These are phyloP conservation scores for Tribolium freemani DNA, from an alignment of 2,888 invertebrate genomes.

Conservation along the genomic window DNA sequence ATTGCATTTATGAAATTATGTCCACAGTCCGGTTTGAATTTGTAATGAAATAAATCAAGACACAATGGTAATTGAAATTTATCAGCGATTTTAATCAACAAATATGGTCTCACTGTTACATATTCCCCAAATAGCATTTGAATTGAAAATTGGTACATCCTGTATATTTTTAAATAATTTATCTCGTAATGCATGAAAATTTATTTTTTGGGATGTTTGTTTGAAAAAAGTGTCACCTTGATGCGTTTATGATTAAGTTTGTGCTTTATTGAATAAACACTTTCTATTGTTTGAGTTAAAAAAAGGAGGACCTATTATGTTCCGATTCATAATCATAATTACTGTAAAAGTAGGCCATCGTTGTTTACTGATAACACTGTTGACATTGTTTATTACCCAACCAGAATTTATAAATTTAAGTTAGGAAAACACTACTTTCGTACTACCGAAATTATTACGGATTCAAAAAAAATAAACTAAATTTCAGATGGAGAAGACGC, in stretches of 20 bases:
- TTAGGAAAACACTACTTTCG: background rate
- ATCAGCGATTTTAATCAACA: background rate
- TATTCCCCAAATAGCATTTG: background rate
- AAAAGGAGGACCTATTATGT: background rate
- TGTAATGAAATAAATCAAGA: background rate
- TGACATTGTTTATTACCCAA: slow-evolving; percentile 22
- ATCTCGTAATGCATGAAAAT: background rate
- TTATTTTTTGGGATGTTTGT: background rate
- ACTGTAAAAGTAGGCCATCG: slow-evolving; percentile 9
- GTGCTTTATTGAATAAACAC: background rate
- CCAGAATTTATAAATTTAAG: background rate
- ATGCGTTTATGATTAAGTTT: background rate
- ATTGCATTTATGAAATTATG: background rate
- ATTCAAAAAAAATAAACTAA: too few species aligned
- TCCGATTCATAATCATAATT: slow-evolving; percentile 17
- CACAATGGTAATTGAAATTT: background rate
- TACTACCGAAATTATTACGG: too few species aligned
- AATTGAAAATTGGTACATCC: background rate
- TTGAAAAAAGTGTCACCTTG: background rate
- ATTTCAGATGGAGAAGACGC: slow-evolving; percentile 12
- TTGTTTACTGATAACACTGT: slow-evolving; percentile 25
- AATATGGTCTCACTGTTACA: background rate
- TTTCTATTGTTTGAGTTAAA: background rate
- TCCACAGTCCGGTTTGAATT: background rate
- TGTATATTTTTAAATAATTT: background rate